Percentiles rank a stretch among this genome's conserved stretches.
These are phyloP conservation scores for Conops quadrifasciatus DNA, from an alignment of 2,888 invertebrate species.

Conservation along the genomic window DNA sequence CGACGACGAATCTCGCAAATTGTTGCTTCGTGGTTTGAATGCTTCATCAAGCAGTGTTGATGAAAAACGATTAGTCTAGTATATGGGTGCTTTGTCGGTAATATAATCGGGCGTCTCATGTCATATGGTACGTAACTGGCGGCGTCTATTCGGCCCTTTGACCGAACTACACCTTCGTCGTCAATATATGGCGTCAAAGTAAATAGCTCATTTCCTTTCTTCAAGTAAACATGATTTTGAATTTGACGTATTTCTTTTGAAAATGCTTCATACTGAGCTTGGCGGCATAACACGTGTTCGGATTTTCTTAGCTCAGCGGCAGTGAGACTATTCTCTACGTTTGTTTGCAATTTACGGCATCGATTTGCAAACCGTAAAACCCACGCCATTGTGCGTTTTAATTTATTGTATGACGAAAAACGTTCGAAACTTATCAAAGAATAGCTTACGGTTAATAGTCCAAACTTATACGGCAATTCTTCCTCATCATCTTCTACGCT, in stretches of 20 bases:
- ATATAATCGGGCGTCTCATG: slow-evolving; percentile 11
- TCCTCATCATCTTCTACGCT: slow-evolving; percentile 2
- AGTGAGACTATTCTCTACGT: background rate
- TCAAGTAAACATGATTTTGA: background rate
- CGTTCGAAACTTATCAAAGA: slow-evolving; percentile 1
- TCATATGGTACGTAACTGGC: slow-evolving; percentile 34
- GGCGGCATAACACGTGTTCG: background rate
- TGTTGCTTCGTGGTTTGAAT: slow-evolving; percentile 34
- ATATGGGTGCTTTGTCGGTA: slow-evolving; percentile 30
- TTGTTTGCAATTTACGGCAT: background rate
- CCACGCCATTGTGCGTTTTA: background rate
- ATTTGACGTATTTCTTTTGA: background rate
- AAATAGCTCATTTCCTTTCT: slow-evolving; percentile 3
- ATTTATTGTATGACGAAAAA: background rate
- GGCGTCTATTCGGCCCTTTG: slow-evolving; percentile 32
- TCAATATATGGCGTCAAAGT: slow-evolving; percentile 34
- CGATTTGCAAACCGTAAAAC: slow-evolving; percentile 7
- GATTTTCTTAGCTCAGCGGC: background rate
- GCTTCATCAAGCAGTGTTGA: slow-evolving; percentile 25
- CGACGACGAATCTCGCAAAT: slow-evolving; percentile 20
- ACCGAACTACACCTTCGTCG: slow-evolving; percentile 28
- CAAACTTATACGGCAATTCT: background rate
- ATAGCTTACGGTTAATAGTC: slow-evolving; percentile 1
- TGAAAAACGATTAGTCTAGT: slow-evolving; percentile 18
- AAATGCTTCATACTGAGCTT: background rate